Evolutionary conservation across 2,797 vertebrate species (phyloP), one percentile per base, ranked within the genome.

Genomic region (Salmo trutta): DNA sequence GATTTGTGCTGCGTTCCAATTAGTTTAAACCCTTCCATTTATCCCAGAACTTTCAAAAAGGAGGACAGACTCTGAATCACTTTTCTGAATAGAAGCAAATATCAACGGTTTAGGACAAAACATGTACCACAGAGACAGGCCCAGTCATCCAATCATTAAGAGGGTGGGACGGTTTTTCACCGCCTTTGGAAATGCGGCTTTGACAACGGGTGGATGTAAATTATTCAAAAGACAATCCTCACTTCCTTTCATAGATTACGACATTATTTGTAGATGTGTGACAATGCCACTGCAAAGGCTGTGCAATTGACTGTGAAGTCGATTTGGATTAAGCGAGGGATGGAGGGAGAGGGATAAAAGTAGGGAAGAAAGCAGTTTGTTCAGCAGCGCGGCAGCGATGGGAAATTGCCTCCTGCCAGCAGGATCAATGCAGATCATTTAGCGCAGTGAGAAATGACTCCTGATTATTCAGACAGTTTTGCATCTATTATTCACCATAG

Each of bases 361-460:
- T 15, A 72, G n/a, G 59, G 41, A 36, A 47, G 16, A 2, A 33
- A 54, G 64, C 2, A 21, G 83, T 31, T 81, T 81, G 81, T 86
- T 91, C 81, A 88, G 59, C 88, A 79, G 85, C 24, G 78, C 17
- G 69, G 81, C 84, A 83, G 88, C 88, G 85, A 93, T 82, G 71
- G 78, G 88, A 83, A 93, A 94, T 91, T 92, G 89, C 87, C 83
- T 93, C 62, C 85, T 77, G 88, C 85, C 85, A 90, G 85, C 82
- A 77, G 89, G 91, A 94, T 91, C 79, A 72, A 93, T 86, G 86
- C 91, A 91, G 91, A 91, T 92, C 90, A 91, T 93, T 92, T 90
- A 86, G 82, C 83, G 74, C 86, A 84, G 90, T 73, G 79, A 91
- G 88, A 89, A 90, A 90, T 88, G 89, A 93, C 92, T 91, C 91